These are phyloP conservation scores for Latrodectus elegans DNA, from an alignment of 2,888 invertebrate genomes.

Conservation along the genomic window DNA sequence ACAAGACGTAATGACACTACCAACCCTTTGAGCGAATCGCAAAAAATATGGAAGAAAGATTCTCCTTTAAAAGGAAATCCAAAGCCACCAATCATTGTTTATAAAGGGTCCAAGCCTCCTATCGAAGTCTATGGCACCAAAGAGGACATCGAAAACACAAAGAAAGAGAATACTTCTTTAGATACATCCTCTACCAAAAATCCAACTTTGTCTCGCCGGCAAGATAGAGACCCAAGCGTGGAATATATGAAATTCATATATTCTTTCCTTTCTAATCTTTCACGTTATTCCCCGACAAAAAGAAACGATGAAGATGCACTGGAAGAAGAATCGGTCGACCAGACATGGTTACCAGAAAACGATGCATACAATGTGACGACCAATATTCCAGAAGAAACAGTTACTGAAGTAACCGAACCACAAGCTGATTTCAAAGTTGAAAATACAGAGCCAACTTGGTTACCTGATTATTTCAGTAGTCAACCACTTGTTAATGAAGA, in stretches of 20 bases:
- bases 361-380: not conserved
- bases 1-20: too few relatives aligned
- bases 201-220: not conserved
- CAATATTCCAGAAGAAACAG: not conserved
- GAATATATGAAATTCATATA: constrained; percentile 34
- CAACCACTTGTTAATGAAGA: constrained; percentile 21
- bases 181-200: not conserved
- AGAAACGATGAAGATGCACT: constrained; percentile 4
- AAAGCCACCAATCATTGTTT: constrained; percentile 51
- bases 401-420: not conserved
- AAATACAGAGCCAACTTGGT: not conserved
- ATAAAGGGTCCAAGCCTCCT: constrained; percentile 41
- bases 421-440: not conserved
- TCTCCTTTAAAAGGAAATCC: too few relatives aligned
- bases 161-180: not conserved
- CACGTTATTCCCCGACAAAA: not conserved
- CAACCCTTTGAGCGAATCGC: too few relatives aligned
- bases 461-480: not conserved
- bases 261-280: constrained; percentile 40
- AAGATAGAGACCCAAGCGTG: not conserved
- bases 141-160: constrained; percentile 29
- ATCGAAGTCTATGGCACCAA: constrained; percentile 51
- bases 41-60: too few relatives aligned
- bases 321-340: constrained; percentile 3
- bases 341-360: too few relatives aligned